A percentile compares a stretch with the other conserved stretches of the same genome.
These are phyloP conservation scores for Cydia splendana DNA, from an alignment of 1,140 invertebrate species.

Conservation along the genomic window DNA sequence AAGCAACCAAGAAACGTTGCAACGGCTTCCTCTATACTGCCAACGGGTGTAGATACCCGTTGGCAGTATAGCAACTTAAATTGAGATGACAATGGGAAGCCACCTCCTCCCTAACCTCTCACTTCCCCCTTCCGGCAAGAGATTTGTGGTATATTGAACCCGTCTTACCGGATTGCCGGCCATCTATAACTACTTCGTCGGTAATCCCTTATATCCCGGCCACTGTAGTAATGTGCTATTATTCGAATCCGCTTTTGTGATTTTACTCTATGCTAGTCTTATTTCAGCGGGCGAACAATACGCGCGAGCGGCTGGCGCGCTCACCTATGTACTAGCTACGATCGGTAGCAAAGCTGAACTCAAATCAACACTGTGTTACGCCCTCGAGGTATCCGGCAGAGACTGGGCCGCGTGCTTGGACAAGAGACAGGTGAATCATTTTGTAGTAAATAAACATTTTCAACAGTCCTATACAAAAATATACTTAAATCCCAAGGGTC, in stretches of 20 bases:
- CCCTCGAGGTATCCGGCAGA: conserved; percentile 81
- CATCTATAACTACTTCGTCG: too few species aligned
- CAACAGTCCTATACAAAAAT: too few species aligned
- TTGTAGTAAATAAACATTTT: too few species aligned
- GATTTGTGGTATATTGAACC: too few species aligned
- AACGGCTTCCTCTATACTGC: conserved; percentile 83
- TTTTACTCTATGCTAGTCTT: conserved; percentile 42
- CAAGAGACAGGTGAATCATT: conserved; percentile 81
- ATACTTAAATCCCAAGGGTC: too few species aligned
- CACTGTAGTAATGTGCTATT: too few species aligned
- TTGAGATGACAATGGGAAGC: conserved; percentile 50
- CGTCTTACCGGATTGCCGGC: too few species aligned
- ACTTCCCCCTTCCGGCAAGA: too few species aligned
- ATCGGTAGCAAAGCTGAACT: conserved; percentile 83
- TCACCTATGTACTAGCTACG: conserved; percentile 81
- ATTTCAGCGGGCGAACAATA: conserved; percentile 63
- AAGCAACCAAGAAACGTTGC: conserved; percentile 70
- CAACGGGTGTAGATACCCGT: too few species aligned
- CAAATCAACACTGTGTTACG: conserved; percentile 81
- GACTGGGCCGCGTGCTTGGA: conserved; percentile 86
- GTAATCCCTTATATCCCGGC: too few species aligned
- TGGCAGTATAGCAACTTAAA: conserved; percentile 63
- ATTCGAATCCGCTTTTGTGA: neutral
- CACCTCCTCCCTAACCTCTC: too few species aligned
- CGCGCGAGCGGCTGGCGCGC: conserved; percentile 77